Percentiles rank a stretch among this genome's conserved stretches.
Conservation (phyloP, 2,888 invertebrate species). For the Trichopoda pennipes region DNA sequence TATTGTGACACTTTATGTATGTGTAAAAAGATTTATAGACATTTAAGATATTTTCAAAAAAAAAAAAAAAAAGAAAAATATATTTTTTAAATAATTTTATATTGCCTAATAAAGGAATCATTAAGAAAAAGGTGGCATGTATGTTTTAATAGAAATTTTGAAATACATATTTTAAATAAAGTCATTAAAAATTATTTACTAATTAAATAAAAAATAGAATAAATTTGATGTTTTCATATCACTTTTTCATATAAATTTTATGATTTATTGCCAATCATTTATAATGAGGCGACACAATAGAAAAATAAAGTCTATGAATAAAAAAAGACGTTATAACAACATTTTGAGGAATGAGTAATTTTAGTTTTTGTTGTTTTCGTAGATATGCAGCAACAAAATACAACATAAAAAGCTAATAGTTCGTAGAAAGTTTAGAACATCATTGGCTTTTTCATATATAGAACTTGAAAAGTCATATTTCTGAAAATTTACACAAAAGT, state of each 20-base stretch:
- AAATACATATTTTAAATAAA: slow-evolving; percentile 44
- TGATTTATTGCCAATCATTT: slow-evolving; percentile 32
- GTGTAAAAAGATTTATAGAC: slow-evolving; percentile 66
- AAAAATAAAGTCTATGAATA: neutral
- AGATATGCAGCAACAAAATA: too few relatives aligned
- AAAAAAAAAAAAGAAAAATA: neutral
- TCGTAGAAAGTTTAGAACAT: too few relatives aligned
- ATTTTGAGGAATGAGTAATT: neutral
- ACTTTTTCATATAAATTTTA: neutral
- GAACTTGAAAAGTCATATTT: too few relatives aligned
- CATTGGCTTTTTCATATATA: too few relatives aligned
- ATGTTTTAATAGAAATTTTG: slow-evolving; percentile 35
- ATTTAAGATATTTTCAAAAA: slow-evolving; percentile 63
- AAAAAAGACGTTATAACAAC: neutral
- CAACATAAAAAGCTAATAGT: too few relatives aligned
- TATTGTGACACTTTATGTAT: slow-evolving; percentile 68
- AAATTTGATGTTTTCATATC: slow-evolving; percentile 33
- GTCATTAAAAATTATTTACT: slow-evolving; percentile 57
- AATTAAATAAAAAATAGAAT: slow-evolving; percentile 59
- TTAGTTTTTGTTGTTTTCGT: too few relatives aligned
- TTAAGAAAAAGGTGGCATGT: slow-evolving; percentile 52
- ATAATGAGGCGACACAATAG: neutral
- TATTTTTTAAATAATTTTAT: slow-evolving; percentile 17
- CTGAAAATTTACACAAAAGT: too few relatives aligned
- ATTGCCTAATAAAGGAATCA: slow-evolving; percentile 16